Evolutionary conservation across 2,113 vertebrate species (phyloP), one percentile per base, ranked within the genome.

Genomic region (Ophiodon elongatus): DNA sequence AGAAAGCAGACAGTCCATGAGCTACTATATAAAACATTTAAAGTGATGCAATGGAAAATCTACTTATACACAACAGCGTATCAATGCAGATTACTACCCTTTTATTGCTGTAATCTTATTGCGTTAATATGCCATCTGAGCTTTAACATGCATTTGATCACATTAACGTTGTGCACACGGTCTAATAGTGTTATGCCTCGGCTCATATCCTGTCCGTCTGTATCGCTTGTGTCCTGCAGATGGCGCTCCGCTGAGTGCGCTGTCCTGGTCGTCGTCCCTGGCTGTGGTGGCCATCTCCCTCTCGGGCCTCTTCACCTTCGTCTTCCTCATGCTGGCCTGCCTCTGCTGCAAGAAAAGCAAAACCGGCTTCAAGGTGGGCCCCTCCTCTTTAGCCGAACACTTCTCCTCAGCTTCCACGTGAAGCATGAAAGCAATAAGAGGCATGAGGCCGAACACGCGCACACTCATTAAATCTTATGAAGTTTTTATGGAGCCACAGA

Each of bases 291-390:
- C 96, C 0, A 93, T 98, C 87, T 98, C 98, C 60, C 96, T 98
- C 90, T 97, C 96, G 0, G 97, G 97, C 7, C 97, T 98, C 93
- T 97, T 98, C 95, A 96, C 97, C 15, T 95, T 97, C 85, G 94
- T 98, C 90, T 97, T 97, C 96, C 97, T 99, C 96, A 98, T 98
- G 98, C 89, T 99, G 96, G 96, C 97, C 88, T 99, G 98, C 76
- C 90, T 99, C 93, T 99, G 98, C 96, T 99, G 98, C 93, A 99
- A 97, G 96, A 98, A 97, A 90, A 95, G 96, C 13, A 95, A 96
- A 83, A 95, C 96, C 0, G 97, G 97, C 88, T 99, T 99, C 94
- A 98, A 99, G 97, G 98, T 99, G 93, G 6, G 73, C 17, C 5
- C 0, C 23, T 21, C 45, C 25, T 71, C 25, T 10, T 17, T 14